Evolutionary conservation across 2,113 vertebrate genomes (phyloP).

Genomic region (Pelecanus crispus): DNA sequence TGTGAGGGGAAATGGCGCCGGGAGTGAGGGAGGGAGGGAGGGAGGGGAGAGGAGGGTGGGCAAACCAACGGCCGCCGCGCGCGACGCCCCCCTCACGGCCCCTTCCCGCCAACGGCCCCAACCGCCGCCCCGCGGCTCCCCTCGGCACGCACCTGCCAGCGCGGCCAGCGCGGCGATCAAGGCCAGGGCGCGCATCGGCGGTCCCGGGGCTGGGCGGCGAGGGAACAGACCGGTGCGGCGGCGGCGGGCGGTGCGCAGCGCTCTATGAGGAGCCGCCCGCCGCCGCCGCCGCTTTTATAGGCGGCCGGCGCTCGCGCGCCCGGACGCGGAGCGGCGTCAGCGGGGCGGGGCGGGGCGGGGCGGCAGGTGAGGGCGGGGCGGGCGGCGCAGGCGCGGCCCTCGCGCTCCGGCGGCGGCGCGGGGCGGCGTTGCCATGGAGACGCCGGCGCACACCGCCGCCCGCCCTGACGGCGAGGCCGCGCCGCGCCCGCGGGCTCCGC

Average conservation of each 20-base stretch:
- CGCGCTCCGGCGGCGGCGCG: not conserved
- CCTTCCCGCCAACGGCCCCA: not conserved
- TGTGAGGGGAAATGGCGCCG: not conserved
- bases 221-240: no score
- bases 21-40: no score
- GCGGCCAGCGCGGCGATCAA: not conserved
- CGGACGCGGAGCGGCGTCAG: not conserved
- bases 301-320: not conserved
- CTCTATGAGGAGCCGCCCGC: not conserved
- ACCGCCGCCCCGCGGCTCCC: not conserved
- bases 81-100: not conserved
- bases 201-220: not conserved
- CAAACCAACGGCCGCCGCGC: not conserved
- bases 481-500: not conserved
- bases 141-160: not conserved
- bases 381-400: not conserved
- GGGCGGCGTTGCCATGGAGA: no score
- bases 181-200: not conserved
- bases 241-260: not conserved
- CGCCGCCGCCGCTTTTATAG: not conserved
- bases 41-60: no score
- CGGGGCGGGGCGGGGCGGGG: not conserved
- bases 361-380: not conserved
- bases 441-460: no score
- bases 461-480: not conserved